Evolutionary conservation across 2,113 vertebrate genomes (phyloP).

Genomic region (Epinephelus cyanopodus): DNA sequence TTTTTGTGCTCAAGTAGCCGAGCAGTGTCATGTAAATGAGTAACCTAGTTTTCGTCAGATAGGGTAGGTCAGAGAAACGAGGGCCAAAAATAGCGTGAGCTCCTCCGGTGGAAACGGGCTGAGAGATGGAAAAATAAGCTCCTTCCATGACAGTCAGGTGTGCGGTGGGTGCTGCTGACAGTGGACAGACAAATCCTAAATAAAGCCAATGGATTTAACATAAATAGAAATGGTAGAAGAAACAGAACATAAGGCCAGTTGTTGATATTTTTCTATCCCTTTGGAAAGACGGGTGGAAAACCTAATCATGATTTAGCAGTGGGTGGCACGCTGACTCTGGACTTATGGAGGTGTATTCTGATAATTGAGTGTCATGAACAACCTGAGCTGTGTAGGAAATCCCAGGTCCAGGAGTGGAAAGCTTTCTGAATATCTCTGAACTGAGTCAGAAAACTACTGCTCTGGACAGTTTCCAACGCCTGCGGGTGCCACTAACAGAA

Average conservation of each 20-base stretch:
- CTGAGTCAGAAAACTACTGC: conserved; percentile 53
- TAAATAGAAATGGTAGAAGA: conserved; percentile 6
- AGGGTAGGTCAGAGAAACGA: background rate
- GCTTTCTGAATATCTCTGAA: conserved; percentile 18
- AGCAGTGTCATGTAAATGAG: background rate
- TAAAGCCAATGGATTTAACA: background rate
- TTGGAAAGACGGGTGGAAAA: conserved; percentile 31
- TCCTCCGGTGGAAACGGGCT: conserved; percentile 13
- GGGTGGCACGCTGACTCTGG: background rate
- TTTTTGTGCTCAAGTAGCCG: background rate
- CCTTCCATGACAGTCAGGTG: background rate
- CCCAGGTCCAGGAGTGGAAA: conserved; percentile 33
- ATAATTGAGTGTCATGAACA: conserved; percentile 37
- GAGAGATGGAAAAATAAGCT: background rate
- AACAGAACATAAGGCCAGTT: background rate
- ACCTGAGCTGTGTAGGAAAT: conserved; percentile 35
- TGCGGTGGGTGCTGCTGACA: background rate
- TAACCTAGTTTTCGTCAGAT: background rate
- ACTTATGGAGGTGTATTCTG: background rate
- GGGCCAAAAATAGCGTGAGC: background rate
- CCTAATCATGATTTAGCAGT: conserved; percentile 37
- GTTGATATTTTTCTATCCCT: conserved; percentile 40
- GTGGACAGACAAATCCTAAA: background rate
- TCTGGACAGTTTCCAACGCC: conserved; percentile 52
- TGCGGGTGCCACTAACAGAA: conserved; percentile 40